Evolutionary conservation across 2,888 invertebrate species (phyloP).

Genomic region (Rugalucina vietnamica): DNA sequence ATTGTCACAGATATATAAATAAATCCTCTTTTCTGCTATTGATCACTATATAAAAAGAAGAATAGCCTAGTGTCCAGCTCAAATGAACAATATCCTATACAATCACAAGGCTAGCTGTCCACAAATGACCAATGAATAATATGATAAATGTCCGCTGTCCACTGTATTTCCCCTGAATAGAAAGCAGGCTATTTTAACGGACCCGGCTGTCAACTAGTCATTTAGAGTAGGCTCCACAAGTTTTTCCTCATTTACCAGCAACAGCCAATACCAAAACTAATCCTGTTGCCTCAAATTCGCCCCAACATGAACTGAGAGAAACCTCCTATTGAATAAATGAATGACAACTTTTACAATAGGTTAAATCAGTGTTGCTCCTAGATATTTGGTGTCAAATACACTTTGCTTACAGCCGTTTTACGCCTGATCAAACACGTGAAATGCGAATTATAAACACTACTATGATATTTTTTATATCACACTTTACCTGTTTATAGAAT

Average conservation of each 20-base stretch:
- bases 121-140: slow-evolving; percentile 2
- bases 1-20: not conserved
- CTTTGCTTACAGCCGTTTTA: slow-evolving; percentile 51
- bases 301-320: not conserved
- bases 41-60: not conserved
- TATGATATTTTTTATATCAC: slow-evolving; percentile 16
- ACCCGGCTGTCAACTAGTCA: not conserved
- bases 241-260: not conserved
- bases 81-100: slow-evolving; percentile 4
- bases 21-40: not conserved
- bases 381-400: slow-evolving; percentile 13
- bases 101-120: not conserved
- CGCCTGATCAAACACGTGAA: slow-evolving; percentile 52
- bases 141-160: slow-evolving; percentile 11
- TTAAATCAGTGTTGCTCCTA: not conserved
- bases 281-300: not conserved
- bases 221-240: not conserved
- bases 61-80: not conserved
- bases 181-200: slow-evolving; percentile 7
- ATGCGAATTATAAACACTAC: slow-evolving; percentile 51
- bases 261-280: not conserved
- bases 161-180: slow-evolving; percentile 11
- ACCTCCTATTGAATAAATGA: not conserved
- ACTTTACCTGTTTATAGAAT: not conserved
- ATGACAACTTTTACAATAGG: slow-evolving; percentile 6